Conservation (phyloP, 2,888 invertebrate species). For the Phengaris arion region DNA sequence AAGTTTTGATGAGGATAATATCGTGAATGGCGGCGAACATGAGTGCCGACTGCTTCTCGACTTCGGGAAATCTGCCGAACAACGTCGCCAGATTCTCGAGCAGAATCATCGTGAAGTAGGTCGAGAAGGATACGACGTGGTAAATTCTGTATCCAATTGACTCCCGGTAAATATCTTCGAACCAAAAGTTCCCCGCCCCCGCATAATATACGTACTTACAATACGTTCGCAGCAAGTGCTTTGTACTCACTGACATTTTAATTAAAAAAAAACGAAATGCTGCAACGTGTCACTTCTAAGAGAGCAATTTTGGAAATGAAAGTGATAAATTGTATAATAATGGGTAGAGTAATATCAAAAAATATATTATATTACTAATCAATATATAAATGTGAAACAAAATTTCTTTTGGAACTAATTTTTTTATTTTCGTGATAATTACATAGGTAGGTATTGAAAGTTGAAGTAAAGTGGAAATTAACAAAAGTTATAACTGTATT, state of each 20-base stretch:
- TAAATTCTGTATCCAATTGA: slow-evolving; percentile 53
- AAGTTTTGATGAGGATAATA: slow-evolving; percentile 66
- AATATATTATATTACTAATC: too few relatives aligned
- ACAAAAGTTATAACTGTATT: too few relatives aligned
- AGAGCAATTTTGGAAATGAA: not conserved
- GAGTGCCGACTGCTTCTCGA: slow-evolving; percentile 66
- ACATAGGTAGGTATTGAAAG: not conserved
- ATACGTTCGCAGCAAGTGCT: slow-evolving; percentile 51
- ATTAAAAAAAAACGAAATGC: not conserved
- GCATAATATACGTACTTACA: slow-evolving; percentile 64
- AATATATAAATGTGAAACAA: not conserved
- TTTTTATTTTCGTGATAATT: not conserved
- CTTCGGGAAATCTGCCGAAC: slow-evolving; percentile 60
- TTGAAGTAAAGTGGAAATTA: not conserved
- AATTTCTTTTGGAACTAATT: not conserved
- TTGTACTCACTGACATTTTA: slow-evolving; percentile 55
- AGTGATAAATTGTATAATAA: not conserved
- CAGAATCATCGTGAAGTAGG: slow-evolving; percentile 63
- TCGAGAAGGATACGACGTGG: slow-evolving; percentile 52
- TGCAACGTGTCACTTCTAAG: not conserved
- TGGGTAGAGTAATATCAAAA: not conserved
- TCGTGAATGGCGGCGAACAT: slow-evolving; percentile 70
- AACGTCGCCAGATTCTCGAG: slow-evolving; percentile 66
- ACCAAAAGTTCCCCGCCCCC: slow-evolving; percentile 65
- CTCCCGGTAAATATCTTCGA: slow-evolving; percentile 54